Evolutionary conservation across 2,113 vertebrate genomes (phyloP).

Genomic region (Tachycineta bicolor): DNA sequence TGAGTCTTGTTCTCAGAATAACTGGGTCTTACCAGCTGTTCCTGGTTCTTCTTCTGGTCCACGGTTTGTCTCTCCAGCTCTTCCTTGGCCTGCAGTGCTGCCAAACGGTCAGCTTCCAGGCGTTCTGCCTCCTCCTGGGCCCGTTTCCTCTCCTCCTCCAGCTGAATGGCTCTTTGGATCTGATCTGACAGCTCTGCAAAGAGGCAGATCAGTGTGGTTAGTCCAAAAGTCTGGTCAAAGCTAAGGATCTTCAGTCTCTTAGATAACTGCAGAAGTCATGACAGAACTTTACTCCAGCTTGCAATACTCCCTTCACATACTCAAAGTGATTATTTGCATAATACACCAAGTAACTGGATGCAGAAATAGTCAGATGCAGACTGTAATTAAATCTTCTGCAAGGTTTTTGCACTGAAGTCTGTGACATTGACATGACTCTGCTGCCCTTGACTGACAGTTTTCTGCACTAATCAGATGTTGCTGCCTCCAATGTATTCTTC

Average conservation of each 20-base stretch:
- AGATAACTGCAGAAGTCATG: neutral
- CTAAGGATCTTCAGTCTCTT: neutral
- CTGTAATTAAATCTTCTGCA: neutral
- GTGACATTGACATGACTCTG: neutral
- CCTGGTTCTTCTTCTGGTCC: constrained; percentile 94
- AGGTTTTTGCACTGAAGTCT: neutral
- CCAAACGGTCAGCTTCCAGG: constrained; percentile 90
- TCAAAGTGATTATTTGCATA: neutral
- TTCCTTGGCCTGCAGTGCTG: constrained; percentile 92
- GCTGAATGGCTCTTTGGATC: constrained; percentile 84
- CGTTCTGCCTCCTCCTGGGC: constrained; percentile 90
- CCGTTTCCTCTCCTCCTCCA: constrained; percentile 90
- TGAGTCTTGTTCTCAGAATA: neutral
- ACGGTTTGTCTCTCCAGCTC: constrained; percentile 89
- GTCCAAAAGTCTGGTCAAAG: neutral
- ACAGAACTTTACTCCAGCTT: neutral
- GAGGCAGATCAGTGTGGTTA: neutral
- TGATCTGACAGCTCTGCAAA: constrained; percentile 89
- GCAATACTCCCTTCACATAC: neutral
- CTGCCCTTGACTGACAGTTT: neutral
- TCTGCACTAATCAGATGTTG: neutral
- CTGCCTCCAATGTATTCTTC: neutral
- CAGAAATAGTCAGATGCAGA: neutral
- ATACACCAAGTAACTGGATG: neutral
- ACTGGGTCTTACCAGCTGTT: constrained; percentile 87